Base-by-base conservation (phyloP, 2,888 invertebrate species). In the Pemphredon lugubris region DNA sequence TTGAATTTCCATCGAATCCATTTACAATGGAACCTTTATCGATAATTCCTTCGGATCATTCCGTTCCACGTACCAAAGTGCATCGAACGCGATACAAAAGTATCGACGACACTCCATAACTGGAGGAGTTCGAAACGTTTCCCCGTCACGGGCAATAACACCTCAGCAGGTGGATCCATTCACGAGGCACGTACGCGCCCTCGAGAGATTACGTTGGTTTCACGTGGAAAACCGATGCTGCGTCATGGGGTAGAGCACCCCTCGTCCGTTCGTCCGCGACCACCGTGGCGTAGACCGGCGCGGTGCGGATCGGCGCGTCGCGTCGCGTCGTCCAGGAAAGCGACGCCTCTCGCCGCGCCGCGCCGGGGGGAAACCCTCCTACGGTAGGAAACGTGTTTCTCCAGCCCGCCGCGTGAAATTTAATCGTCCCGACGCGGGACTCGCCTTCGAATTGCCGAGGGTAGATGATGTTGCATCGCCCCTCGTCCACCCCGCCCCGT, bases 351-450 rank as follows among this genome's bases (percentile, higher is more conserved):
- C 80, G 50, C 65, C 20, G 45, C 45, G 48, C 34, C 32, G 2
- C 11, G 14, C 32, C 23, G 30, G 50, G 5, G 9, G 2, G 14
- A 2, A 14, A 7, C 45, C 47, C 59, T 21, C 6, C 42, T 42
- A 30, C 14, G 42, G 5, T 26, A 40, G 44, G 81, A 45, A 71
- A 47, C 63, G 63, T 74, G 78, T 72, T 72, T 64, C 71, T 75
- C 58, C 54, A 50, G 66, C 64, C 63, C 59, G 65, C 57, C 74
- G 69, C 72, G 73, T 78, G 83, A 83, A 85, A 85, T 84, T 84
- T 85, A 86, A 86, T 85, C 86, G 82, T 78, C 78, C 74, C 67
- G 72, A 58, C 69, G 66, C 20, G 68, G 50, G 53, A 64, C 44
- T 67, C 57, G 73, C 55, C 55, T 67, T 51, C 53, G 44, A 34